Evolutionary conservation across 1,140 invertebrate species (phyloP), one percentile per base, ranked within the genome.

Genomic region (Teleopsis dalmanni): DNA sequence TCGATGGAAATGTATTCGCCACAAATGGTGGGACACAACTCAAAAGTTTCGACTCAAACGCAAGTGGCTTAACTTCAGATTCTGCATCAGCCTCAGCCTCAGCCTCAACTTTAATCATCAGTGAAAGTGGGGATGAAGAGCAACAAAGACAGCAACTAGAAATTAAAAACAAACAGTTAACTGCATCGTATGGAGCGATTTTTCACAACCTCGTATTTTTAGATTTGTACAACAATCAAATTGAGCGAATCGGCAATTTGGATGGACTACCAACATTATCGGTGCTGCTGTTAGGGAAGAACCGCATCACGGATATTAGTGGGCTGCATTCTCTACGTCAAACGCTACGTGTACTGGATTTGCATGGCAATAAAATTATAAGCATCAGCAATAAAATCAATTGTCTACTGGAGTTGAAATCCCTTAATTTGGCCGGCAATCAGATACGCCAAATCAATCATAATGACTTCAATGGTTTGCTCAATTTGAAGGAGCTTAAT

Each of bases 171-270:
- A 65, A 60, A n/a, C 60, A 66, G 29, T 31, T 66, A 5, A 61
- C 57, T 7, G 57, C 61, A 37, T 57, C 52, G 35, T 69, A 69
- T 16, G 65, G 62, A 6, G 67, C 72, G 36, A 78, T 78, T 49
- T 77, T 91, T 46, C 81, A 80, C 25, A 81, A 86, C 68, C 72
- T 94, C 34, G 90, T 96, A 22, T 94, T 94, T 63, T 78, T 96
- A 36, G 92, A 96, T 71, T 73, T 96, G 4, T 95, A 95, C 71
- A 88, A 94, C 70, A 96, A 96, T 73, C 88, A 93, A 70, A 82
- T 96, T 31, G 90, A 93, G 49, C 82, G 82, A 60, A 85, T 95
- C 40, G 79, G 78, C 34, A 85, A 80, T 49, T 73, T 95, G 26
- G 81, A 85, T 52, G 74, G 78, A 37, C 75, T 94, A 7, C 80